Base-by-base conservation (phyloP, 30 jellyfish, hydroid and myxozoan genomes). In the Rhopilema esculentum region DNA sequence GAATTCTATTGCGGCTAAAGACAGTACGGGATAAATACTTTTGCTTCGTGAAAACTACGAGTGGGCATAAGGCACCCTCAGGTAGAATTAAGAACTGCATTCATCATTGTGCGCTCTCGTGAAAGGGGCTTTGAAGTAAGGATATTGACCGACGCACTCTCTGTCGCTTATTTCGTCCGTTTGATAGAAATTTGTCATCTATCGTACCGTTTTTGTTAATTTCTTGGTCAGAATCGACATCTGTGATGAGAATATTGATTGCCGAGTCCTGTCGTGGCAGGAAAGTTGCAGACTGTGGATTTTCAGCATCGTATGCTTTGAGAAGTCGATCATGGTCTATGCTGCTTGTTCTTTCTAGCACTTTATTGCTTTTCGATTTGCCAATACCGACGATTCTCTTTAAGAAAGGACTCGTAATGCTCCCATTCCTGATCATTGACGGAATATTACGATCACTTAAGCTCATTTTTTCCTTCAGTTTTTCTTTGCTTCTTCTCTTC, bases 361-460 rank as follows among this genome's bases (percentile, higher is more conserved):
- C 70, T 76, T 85, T 85, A 65, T 64, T 85, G 77, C 94, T 85
- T 57, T 66, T 73, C 50, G 94, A 31, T 64, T 77, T 85, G n/a
- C 88, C 88, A 0, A 62, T 22, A 27, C 88, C 72, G 22, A 78
- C 84, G 16, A 85, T 61, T n/a, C 94, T 65, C 68, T 62, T 66
- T 17, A 85, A 62, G 79, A 85, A 70, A 1, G 94, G 94, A 67
- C 94, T 85, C 18, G 88, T 25, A 6, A 66, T 69, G 69, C 88
- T 85, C 7, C 94, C 94, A 68, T 85, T 85, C 21, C 88, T 32
- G 1, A 61, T 66, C 61, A 82, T 49, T 15, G 27, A 29, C 66
- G 94, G 80, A 24, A 85, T 85, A 53, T 85, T 75, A 51, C 94
- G 65, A 1, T 85, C 94, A 61, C 94, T 85, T 50, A 49, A 30